A percentile compares a stretch with the other conserved stretches of the same genome.
These are phyloP conservation scores for Paramisgurnus dabryanus DNA, from an alignment of 2,113 vertebrate genomes.

Conservation along the genomic window DNA sequence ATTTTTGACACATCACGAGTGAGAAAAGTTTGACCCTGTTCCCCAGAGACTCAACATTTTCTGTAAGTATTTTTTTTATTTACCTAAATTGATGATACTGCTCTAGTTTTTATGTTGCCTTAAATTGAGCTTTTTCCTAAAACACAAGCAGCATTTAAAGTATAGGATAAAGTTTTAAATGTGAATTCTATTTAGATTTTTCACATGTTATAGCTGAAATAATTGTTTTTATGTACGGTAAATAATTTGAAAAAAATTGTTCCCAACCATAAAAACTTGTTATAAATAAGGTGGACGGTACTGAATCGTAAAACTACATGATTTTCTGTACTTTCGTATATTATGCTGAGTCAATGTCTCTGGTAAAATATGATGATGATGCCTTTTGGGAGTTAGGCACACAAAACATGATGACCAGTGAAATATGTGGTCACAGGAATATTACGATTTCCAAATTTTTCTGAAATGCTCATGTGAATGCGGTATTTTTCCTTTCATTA, in stretches of 20 bases:
- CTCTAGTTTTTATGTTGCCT: background rate
- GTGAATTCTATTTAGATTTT: too few species aligned
- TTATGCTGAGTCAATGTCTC: constrained; percentile 31
- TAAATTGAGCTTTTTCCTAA: background rate
- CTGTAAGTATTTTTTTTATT: constrained; percentile 43
- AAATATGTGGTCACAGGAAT: constrained; percentile 34
- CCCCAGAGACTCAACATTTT: constrained; percentile 17
- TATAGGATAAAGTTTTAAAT: background rate
- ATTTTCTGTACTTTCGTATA: constrained; percentile 7
- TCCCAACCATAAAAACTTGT: background rate
- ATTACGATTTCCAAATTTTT: constrained; percentile 19
- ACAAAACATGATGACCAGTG: constrained; percentile 32
- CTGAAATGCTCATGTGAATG: constrained; percentile 5
- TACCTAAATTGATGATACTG: background rate
- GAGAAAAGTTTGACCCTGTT: background rate
- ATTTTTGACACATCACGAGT: background rate
- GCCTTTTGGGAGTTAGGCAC: constrained; percentile 17
- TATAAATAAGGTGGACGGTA: constrained; percentile 8
- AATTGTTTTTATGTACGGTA: too few species aligned
- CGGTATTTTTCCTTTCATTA: constrained; percentile 27
- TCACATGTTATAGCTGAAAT: too few species aligned
- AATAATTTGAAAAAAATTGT: too few species aligned
- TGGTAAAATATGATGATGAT: constrained; percentile 35
- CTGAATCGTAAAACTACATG: constrained; percentile 13
- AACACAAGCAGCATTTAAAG: too few species aligned